Evolutionary conservation across 2,113 vertebrate genomes (phyloP), one percentile per base, ranked within the genome.

Genomic region (Lampris incognitus): DNA sequence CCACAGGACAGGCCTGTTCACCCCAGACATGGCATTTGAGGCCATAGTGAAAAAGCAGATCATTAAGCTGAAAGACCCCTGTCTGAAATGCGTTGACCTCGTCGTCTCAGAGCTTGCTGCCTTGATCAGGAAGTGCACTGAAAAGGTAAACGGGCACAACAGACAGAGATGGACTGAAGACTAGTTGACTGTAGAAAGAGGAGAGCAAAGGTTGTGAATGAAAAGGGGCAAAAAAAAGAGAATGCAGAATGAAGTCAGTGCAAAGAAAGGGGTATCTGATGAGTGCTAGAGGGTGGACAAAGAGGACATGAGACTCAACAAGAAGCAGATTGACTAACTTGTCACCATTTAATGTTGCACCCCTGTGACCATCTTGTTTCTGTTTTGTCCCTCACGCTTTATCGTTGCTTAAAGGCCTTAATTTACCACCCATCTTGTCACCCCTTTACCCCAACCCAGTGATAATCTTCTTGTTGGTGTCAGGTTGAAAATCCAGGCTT

Each of bases 1-100:
- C 82, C 78, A 72, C 92, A 98, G 97, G 95, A 98, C 97, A 8
- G 97, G 97, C 90, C 95, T 99, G 76, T 99, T 99, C 93, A 99
- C 97, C 38, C 98, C 97, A 1, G 98, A 99, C 91, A 41, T 99
- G 96, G 98, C 98, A 0, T 99, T 99, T 90, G 98, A 99, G 91
- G 97, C 97, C 89, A 99, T 99, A 67, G 97, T 99, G 89, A 99
- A 99, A 94, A 98, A 99, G 94, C 98, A 98, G 94, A 89, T 99
- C 91, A 95, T 98, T 91, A 98, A 99, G 94, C 95, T 99, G 93
- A 99, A 98, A 94, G 96, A 98, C 90, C 98, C 98, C 4, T 98
- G 97, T 90, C 95, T 99, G 88, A 99, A 99, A 83, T 99, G 98
- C 38, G 97, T 99, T 75, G 97, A 99, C 90, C 91, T 98, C 87